phyloP scores from a whole-genome alignment of 2,113 vertebrate species.

The Shinisaurus crocodilurus region DNA sequence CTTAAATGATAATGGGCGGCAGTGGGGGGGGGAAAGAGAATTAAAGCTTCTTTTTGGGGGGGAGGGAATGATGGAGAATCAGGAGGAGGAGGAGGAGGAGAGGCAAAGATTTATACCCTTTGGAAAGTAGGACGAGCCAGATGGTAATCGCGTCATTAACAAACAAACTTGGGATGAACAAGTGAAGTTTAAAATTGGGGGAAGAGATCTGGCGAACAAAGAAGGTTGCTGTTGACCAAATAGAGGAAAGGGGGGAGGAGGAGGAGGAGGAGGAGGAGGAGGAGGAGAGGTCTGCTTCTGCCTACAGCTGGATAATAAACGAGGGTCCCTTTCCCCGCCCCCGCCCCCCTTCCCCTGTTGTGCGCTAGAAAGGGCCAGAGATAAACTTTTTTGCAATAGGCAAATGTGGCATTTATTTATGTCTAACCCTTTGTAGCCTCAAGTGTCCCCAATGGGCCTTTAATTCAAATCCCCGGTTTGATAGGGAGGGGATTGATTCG shows the following conservation, averaged over 20 bases:
- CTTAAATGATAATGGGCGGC: slow-evolving; percentile 73
- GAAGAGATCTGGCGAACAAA: slow-evolving; percentile 89
- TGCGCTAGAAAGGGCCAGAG: slow-evolving; percentile 74
- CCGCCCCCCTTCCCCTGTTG: slow-evolving; percentile 70
- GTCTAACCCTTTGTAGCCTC: slow-evolving; percentile 80
- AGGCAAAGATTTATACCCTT: slow-evolving; percentile 86
- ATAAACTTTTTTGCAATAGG: slow-evolving; percentile 77
- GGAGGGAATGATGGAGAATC: background rate
- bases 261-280: background rate
- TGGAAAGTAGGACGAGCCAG: slow-evolving; percentile 91
- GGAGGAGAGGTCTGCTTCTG: slow-evolving; percentile 74
- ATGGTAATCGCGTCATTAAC: slow-evolving; percentile 90
- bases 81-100: background rate
- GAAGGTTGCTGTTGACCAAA: slow-evolving; percentile 85
- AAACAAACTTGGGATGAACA: slow-evolving; percentile 85
- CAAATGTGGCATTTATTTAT: slow-evolving; percentile 79
- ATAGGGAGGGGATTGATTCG: slow-evolving; percentile 61
- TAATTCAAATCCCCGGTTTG: slow-evolving; percentile 68
- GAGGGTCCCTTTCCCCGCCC: slow-evolving; percentile 59
- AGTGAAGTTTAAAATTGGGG: slow-evolving; percentile 87
- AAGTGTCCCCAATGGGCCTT: slow-evolving; percentile 74
- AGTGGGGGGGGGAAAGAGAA: slow-evolving; percentile 56
- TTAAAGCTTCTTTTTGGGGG: too few species aligned
- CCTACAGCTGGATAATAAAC: slow-evolving; percentile 77
- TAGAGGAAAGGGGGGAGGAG: background rate